Evolutionary conservation across 2,888 invertebrate species (phyloP).

Genomic region (Imbricaverruca yamaguchii): DNA sequence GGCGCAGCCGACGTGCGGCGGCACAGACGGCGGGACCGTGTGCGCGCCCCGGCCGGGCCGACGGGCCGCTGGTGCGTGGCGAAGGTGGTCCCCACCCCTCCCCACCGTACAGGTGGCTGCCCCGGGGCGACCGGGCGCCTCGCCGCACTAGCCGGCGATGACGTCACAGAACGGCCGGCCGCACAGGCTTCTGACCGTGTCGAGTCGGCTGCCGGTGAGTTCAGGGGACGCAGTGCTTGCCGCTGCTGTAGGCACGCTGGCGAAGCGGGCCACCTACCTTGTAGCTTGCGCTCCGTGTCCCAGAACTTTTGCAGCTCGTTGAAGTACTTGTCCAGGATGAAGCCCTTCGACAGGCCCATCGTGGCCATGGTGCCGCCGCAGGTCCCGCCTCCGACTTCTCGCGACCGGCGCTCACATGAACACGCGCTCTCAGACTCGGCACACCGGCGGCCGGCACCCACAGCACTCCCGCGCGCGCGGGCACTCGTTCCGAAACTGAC

Average conservation of each 20-base stretch:
- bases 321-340: conserved; percentile 95
- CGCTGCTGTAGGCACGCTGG: not conserved
- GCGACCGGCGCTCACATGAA: not conserved
- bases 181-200: too few relatives aligned
- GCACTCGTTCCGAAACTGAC: not conserved
- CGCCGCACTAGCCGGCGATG: not conserved
- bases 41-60: too few relatives aligned
- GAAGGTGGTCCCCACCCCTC: too few relatives aligned
- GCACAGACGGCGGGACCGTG: too few relatives aligned
- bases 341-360: conserved; percentile 91
- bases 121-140: not conserved
- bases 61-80: too few relatives aligned
- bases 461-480: not conserved
- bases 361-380: conserved; percentile 66
- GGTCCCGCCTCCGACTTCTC: not conserved
- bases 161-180: not conserved
- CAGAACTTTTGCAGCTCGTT: conserved; percentile 93
- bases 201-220: too few relatives aligned
- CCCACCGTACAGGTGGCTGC: too few relatives aligned
- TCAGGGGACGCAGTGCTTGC: too few relatives aligned
- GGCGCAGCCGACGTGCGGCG: too few relatives aligned
- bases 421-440: not conserved
- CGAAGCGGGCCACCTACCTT: conserved; percentile 59
- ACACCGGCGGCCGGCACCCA: not conserved
- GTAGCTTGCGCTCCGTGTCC: conserved; percentile 91